Base-by-base conservation (phyloP, 2,888 invertebrate species). In the Cheiracanthium punctorium region DNA sequence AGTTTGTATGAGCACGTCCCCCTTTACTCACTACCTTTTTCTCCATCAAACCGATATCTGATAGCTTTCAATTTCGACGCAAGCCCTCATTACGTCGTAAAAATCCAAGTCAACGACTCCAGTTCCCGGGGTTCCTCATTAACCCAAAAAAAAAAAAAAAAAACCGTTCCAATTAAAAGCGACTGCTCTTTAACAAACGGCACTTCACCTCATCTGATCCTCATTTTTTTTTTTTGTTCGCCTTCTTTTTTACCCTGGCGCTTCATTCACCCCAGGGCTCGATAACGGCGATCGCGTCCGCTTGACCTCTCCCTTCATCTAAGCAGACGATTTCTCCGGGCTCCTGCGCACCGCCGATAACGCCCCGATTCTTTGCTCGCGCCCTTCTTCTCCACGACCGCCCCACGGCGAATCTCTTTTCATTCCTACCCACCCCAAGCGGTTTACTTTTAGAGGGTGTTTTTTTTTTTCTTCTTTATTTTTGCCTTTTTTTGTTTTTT, bases 311-410 rank as follows among this genome's bases (percentile, higher is more conserved):
- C 79, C 69, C 29, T 69, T 58, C 37, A 58, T 24, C 28, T 28
- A 58, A 80, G 48, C 17, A 65, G 48, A 77, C 43, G 41, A 17
- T 33, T 64, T n/a, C 17, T 10, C 20, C 30, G 30, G 24, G 65
- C 70, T 82, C 24, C 82, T 82, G 82, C 75, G 75, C 69, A 82
- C 20, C 24, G 20, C 29, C 43, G 82, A 82, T 82, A 82, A 82
- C 75, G 82, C 73, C 82, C 70, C 75, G 20, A 52, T 32, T 64
- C 43, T 30, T 14, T 48, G 12, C 30, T 17, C 48, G 28, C 37
- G 43, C n/a, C 12, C 20, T 29, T 29, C n/a, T 65, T 52, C 43
- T 52, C n/a, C 33, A n/a, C 29, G 37, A 10, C 48, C 74, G 28
- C 64, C 64, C 64, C n/a, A n/a, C n/a, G n/a, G n/a, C n/a, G 28